Evolutionary conservation across 37 sponge, comb jelly and placozoan genomes (phyloP), one percentile per base, ranked within the genome.

Genomic region (Spongilla lacustris): DNA sequence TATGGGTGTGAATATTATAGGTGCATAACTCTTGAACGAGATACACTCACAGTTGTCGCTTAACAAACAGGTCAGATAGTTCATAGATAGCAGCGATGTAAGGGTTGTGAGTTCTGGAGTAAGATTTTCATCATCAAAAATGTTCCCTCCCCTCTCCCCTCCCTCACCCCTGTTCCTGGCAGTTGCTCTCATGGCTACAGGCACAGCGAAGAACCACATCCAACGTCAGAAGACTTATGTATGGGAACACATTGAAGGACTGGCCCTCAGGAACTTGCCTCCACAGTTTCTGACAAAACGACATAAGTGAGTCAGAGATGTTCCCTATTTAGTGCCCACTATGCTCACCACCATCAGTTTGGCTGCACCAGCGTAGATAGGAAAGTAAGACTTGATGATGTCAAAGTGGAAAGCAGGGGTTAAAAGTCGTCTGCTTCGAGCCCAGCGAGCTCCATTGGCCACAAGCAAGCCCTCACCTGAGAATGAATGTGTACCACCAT

Each of bases 331-430:
- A 36, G 13, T 76, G 36, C 76, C 12, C 76, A 76, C 37, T 38
- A 46, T 41, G 6, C 84, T 29, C 67, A 79, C 86, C 77, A 87
- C 74, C 22, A 90, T 68, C 31, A 79, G 49, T 26, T 75, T 71
- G 21, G 86, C 68, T 48, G 79, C 33, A 8, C 84, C 82, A 36
- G 74, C 76, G 36, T 86, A 93, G 25, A 95, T 80, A 13, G 67
- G 73, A 9, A 93, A 31, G 73, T 96, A 96, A 4, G 93, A 90
- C 29, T 84, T 82, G 41, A 96, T 83, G 48, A 96, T 88, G 73
- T 91, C 96, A 81, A 88, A 93, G 80, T 96, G 96, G 86, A 96
- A 96, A 67, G 94, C 91, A 23, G 96, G 94, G 21, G 96, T 93
- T 58, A 96, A 84, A 32, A 96, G 86, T n/a, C 94, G 86, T 26